Evolutionary conservation across 2,113 vertebrate genomes (phyloP).

Genomic region (Gymnarchus niloticus): DNA sequence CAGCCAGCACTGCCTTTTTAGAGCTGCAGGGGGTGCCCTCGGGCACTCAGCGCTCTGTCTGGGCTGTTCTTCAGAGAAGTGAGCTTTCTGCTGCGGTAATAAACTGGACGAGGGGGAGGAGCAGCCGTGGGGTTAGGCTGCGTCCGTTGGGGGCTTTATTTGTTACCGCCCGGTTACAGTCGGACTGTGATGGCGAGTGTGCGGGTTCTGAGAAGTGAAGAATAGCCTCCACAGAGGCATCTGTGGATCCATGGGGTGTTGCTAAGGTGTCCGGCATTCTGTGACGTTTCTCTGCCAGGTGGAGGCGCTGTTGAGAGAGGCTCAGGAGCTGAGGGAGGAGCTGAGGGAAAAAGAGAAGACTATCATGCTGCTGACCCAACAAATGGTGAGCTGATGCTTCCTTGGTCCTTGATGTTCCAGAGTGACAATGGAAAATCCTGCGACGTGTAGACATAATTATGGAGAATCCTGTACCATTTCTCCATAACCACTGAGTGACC

Average conservation of each 20-base stretch:
- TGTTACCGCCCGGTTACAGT: too few relatives aligned
- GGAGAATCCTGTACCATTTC: neutral
- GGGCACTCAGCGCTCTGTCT: too few relatives aligned
- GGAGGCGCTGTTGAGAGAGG: constrained; percentile 78
- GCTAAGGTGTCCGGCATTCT: neutral
- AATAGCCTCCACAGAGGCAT: neutral
- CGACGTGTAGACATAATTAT: too few relatives aligned
- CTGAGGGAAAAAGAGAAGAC: constrained; percentile 79
- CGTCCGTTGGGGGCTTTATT: neutral
- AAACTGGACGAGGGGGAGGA: neutral
- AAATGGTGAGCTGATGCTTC: constrained; percentile 48
- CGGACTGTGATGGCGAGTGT: neutral
- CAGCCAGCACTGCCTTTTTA: constrained; percentile 12
- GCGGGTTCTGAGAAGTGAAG: neutral
- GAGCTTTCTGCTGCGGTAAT: neutral
- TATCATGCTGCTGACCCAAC: constrained; percentile 74
- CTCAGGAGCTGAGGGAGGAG: constrained; percentile 79
- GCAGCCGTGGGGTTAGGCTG: neutral
- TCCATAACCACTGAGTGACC: neutral
- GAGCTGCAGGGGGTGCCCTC: constrained; percentile 2
- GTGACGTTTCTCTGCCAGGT: constrained; percentile 52
- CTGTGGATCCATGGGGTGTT: neutral
- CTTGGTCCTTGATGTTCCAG: too few relatives aligned
- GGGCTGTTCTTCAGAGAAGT: neutral
- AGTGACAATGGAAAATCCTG: neutral